phyloP scores from a whole-genome alignment of 37 sponge, comb jelly and placozoan genomes.

The Amphimedon queenslandica region DNA sequence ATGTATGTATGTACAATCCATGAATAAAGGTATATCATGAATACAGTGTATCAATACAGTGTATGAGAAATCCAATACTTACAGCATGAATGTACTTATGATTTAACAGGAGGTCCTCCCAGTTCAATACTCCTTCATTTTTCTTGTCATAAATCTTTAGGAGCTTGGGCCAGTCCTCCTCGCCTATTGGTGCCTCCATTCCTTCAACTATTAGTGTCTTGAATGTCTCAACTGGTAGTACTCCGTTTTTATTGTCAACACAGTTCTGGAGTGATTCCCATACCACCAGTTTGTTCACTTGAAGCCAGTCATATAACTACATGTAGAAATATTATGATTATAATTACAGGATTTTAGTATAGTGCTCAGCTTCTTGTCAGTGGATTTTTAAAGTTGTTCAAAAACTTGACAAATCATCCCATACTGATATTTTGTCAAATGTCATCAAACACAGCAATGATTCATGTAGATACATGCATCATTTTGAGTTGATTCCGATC shows the following conservation, averaged over 20 bases:
- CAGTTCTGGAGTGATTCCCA: conserved; percentile 25
- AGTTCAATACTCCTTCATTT: conserved; percentile 63
- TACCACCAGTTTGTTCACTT: conserved; percentile 39
- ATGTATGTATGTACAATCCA: too few relatives aligned
- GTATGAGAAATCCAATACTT: conserved; percentile 8
- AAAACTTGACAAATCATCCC: too few relatives aligned
- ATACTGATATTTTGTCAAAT: too few relatives aligned
- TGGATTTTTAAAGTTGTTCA: too few relatives aligned
- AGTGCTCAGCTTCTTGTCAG: too few relatives aligned
- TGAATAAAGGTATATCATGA: too few relatives aligned
- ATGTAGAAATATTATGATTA: neutral
- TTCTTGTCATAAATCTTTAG: conserved; percentile 71
- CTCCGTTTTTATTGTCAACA: conserved; percentile 14
- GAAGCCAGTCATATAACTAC: conserved; percentile 83
- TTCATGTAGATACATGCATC: too few relatives aligned
- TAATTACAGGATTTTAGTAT: neutral
- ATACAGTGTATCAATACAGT: neutral
- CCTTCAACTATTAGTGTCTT: neutral
- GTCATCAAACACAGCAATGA: too few relatives aligned
- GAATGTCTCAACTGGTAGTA: conserved; percentile 43
- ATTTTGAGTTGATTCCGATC: too few relatives aligned
- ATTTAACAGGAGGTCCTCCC: conserved; percentile 65
- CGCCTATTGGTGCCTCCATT: conserved; percentile 19
- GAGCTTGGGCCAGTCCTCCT: conserved; percentile 40
- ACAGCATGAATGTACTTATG: conserved; percentile 78